Base-by-base conservation (phyloP, 2,113 vertebrate species). In the Silurus meridionalis region DNA sequence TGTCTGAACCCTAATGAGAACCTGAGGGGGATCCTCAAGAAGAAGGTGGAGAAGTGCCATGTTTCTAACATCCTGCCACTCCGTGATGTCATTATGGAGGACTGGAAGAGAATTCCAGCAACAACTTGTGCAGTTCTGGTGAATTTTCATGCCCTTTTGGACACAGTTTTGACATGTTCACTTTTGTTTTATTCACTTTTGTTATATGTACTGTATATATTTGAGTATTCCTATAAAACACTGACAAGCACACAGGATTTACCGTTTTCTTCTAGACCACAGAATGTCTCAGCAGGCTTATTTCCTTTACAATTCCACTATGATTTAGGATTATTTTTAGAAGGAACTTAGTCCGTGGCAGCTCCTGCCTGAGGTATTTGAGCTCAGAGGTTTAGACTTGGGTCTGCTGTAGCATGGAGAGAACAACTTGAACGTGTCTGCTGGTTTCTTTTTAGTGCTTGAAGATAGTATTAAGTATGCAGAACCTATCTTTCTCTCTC, bases 341-440 rank as follows among this genome's bases (percentile, higher is more conserved):
- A 21, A 63, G 8, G 37, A 4, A 23, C 58, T 21, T 60, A 11
- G 37, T 28, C 69, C 67, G 19, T 72, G 55, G 37, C 61, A 74
- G 23, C 80, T 80, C 14, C 58, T 50, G 52, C n/a, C 52, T 28
- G 63, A 69, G 50, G 81, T 28, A 13, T 48, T 19, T 46, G 1
- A 80, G 48, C 66, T 67, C 37, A 28, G 64, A 53, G 46, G 55
- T 55, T 58, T 85, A 72, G 80, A 53, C 11, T n/a, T 61, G 23
- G 25, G 77, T 53, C 66, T 50, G 69, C 61, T 66, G 74, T 71
- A 80, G 72, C 79, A 61, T 74, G 80, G 79, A 55, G 74, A 83
- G 69, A 58, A 19, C 58, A 67, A 37, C 80, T 69, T 77, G 60
- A 81, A 71, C 77, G 11, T 58, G 21, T 0, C 61, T 53, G 80